phyloP scores from a whole-genome alignment of 2,797 vertebrate species.

The Manis pentadactyla region DNA sequence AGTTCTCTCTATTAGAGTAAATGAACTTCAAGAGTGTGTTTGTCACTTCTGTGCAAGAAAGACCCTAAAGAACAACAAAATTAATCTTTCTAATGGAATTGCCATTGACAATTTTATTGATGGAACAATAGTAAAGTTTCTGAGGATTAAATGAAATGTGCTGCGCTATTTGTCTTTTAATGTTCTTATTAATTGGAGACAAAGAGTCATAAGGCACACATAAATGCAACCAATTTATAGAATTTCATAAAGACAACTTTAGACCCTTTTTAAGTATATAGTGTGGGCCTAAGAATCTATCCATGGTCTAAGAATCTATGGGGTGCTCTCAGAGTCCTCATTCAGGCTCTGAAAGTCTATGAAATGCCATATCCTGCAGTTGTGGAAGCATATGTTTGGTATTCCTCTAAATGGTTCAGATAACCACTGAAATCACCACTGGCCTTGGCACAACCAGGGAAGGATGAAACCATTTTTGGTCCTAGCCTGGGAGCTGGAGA shows the following conservation, averaged over 20 bases:
- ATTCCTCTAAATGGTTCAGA: neutral
- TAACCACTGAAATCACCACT: neutral
- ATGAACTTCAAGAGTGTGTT: neutral
- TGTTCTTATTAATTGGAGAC: neutral
- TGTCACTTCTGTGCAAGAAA: neutral
- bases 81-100: conserved; percentile 41
- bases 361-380: neutral
- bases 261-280: neutral
- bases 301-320: neutral
- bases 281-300: neutral
- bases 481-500: neutral
- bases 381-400: neutral
- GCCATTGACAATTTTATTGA: conserved; percentile 29
- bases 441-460: neutral
- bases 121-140: conserved; percentile 33
- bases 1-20: neutral
- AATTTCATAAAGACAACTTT: neutral
- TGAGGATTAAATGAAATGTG: neutral
- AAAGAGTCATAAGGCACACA: neutral
- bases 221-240: neutral
- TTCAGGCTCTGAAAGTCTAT: neutral
- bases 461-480: neutral
- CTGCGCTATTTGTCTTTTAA: neutral
- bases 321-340: neutral
- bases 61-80: conserved; percentile 23